Conservation (phyloP, 1,140 invertebrate genomes). For the Hyles vespertilio region DNA sequence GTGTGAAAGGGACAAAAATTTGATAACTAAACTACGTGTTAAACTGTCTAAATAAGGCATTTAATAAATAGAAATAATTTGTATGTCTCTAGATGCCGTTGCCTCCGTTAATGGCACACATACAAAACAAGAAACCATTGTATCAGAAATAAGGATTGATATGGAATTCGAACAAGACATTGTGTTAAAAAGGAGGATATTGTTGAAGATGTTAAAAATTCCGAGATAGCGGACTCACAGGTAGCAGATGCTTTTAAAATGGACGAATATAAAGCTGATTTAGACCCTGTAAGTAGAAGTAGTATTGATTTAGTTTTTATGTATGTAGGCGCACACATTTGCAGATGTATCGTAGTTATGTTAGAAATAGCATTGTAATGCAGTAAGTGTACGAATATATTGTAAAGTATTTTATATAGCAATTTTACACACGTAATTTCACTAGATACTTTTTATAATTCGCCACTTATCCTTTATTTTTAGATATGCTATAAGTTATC, state of each 20-base stretch:
- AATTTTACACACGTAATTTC: no score
- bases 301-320: neutral
- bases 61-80: neutral
- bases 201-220: neutral
- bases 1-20: no score
- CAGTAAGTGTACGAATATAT: no score
- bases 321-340: no score
- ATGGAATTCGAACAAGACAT: constrained; percentile 8
- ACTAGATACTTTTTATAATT: no score
- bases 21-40: no score
- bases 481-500: no score
- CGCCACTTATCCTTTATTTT: no score
- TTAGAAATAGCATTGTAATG: no score
- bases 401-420: no score
- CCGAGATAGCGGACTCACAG: neutral
- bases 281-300: constrained; percentile 13
- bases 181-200: neutral
- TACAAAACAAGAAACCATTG: constrained; percentile 22
- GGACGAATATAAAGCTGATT: constrained; percentile 7
- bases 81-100: constrained; percentile 43
- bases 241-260: constrained; percentile 2
- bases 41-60: no score
- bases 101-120: constrained; percentile 60
- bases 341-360: no score
- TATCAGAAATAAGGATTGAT: constrained; percentile 9